Evolutionary conservation across 2,797 vertebrate species (phyloP).

Genomic region (Sebastes steindachneri): DNA sequence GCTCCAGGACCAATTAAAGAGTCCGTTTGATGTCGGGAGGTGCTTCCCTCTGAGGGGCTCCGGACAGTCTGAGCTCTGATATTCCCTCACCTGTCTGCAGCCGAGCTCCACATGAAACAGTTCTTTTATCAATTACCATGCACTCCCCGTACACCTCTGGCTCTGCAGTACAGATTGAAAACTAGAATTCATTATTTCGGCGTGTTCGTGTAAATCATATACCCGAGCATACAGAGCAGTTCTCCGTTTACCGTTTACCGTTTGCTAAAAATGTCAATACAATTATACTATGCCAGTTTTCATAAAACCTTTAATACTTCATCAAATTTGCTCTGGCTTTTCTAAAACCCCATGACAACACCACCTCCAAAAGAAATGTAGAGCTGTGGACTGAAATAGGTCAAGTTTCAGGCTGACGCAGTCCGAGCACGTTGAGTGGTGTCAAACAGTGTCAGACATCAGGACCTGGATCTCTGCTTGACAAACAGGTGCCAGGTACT

Average conservation of each 20-base stretch:
- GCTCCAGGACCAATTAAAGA: slow-evolving; percentile 13
- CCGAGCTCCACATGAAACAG: background rate
- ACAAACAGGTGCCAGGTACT: background rate
- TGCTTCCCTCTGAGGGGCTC: background rate
- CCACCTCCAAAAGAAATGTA: background rate
- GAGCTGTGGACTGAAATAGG: background rate
- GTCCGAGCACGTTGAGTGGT: background rate
- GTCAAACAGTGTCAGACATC: background rate
- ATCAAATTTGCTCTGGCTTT: background rate
- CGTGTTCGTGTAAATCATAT: background rate
- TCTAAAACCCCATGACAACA: background rate
- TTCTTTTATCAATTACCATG: background rate
- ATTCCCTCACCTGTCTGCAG: slow-evolving; percentile 6
- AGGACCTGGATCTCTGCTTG: background rate
- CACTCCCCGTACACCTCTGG: background rate
- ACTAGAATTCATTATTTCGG: background rate
- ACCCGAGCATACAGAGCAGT: background rate
- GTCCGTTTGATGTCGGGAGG: slow-evolving; percentile 9
- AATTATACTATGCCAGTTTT: background rate
- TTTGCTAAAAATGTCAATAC: background rate
- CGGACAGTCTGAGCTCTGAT: background rate
- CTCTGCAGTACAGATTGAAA: background rate
- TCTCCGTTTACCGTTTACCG: no score
- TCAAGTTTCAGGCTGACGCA: background rate
- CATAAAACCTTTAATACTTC: background rate